These are phyloP conservation scores for Drosophila pegasa DNA, from an alignment of 2,888 invertebrate genomes.

Conservation along the genomic window DNA sequence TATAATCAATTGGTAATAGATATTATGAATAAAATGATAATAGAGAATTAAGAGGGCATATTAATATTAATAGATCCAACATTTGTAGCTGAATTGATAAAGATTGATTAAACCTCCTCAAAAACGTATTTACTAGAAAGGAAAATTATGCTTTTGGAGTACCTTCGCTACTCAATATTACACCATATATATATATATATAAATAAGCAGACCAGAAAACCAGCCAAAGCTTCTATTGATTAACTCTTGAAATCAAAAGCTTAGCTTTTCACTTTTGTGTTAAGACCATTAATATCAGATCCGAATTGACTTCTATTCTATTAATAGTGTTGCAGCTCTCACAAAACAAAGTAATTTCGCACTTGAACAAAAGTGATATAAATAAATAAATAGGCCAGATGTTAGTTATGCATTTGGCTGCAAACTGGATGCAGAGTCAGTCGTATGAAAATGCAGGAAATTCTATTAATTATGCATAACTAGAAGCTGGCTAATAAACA, in stretches of 20 bases:
- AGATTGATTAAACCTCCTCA: too few relatives aligned
- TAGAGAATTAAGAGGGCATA: too few relatives aligned
- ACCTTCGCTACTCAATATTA: too few relatives aligned
- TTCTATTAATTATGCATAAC: slow-evolving; percentile 31
- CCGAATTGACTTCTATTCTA: not conserved
- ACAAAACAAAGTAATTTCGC: not conserved
- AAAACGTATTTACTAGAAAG: too few relatives aligned
- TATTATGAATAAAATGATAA: too few relatives aligned
- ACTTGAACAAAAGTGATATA: not conserved
- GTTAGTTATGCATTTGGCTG: not conserved
- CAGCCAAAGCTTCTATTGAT: not conserved
- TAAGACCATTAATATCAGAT: not conserved
- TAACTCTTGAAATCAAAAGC: not conserved
- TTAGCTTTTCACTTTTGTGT: not conserved
- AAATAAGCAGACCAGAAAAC: not conserved
- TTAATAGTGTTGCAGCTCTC: slow-evolving; percentile 1
- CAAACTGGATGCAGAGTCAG: not conserved
- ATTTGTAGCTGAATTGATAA: too few relatives aligned
- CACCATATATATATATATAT: too few relatives aligned
- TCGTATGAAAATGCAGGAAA: slow-evolving; percentile 5
- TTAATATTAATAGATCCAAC: too few relatives aligned
- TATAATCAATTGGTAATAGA: too few relatives aligned
- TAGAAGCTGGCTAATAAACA: slow-evolving; percentile 34
- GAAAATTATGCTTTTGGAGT: too few relatives aligned
- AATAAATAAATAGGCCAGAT: slow-evolving; percentile 11